A percentile compares a stretch with the other conserved stretches of the same genome.
Conservation (phyloP, 1,140 invertebrate genomes). For the Musca vetustissima region DNA sequence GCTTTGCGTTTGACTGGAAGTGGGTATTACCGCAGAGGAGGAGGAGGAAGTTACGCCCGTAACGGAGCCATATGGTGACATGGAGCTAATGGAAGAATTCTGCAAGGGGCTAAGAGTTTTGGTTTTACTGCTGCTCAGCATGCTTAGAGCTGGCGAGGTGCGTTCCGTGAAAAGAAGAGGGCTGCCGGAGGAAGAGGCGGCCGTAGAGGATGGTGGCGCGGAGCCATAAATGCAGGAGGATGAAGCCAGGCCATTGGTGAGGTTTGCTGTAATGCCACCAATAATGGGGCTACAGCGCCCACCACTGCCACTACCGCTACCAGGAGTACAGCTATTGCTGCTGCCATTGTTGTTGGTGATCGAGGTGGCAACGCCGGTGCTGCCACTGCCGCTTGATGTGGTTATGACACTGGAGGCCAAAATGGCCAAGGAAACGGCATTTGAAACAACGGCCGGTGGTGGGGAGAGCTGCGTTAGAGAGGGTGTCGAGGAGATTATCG, state of each 20-base stretch:
- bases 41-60: background rate
- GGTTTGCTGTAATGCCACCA: background rate
- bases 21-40: no score
- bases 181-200: conserved; percentile 40
- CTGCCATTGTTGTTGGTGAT: conserved; percentile 13
- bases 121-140: conserved; percentile 8
- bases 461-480: conserved; percentile 38
- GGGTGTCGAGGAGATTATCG: conserved; percentile 28
- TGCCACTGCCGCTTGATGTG: conserved; percentile 8
- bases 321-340: background rate
- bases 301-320: conserved; percentile 16
- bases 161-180: conserved; percentile 5
- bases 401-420: conserved; percentile 34
- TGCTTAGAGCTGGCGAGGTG: conserved; percentile 32
- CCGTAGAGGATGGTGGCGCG: no score
- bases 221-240: conserved; percentile 28
- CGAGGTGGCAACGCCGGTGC: no score
- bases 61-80: conserved; percentile 20
- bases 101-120: conserved; percentile 26
- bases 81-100: conserved; percentile 18
- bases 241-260: conserved; percentile 37
- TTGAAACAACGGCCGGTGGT: conserved; percentile 34
- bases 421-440: conserved; percentile 9
- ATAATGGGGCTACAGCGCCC: conserved; percentile 29
- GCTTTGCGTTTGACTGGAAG: conserved; percentile 13